Conservation (phyloP, 2,888 invertebrate species). For the Trichacis sp. region DNA sequence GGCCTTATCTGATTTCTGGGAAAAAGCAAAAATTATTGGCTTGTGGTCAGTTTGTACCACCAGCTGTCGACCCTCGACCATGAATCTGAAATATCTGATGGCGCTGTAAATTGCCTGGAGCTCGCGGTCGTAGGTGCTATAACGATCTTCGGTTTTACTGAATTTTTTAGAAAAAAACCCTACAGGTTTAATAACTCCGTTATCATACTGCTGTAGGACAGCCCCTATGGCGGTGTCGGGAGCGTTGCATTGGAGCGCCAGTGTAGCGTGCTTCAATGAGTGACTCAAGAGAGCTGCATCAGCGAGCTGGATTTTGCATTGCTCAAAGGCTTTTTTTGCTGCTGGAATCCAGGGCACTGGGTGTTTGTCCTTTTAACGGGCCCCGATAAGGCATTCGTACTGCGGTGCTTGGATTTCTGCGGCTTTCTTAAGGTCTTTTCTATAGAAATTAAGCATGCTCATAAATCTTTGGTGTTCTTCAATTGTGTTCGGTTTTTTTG, state of each 20-base stretch:
- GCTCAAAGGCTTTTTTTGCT: conserved; percentile 26
- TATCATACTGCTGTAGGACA: conserved; percentile 43
- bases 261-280: conserved; percentile 21
- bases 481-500: conserved; percentile 49
- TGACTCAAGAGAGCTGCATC: conserved; percentile 30
- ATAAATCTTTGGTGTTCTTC: conserved; percentile 56
- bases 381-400: conserved; percentile 39
- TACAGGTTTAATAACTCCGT: conserved; percentile 12
- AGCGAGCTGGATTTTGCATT: conserved; percentile 24
- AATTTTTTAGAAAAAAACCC: conserved; percentile 20
- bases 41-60: conserved; percentile 25
- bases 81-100: conserved; percentile 18
- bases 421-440: conserved; percentile 57
- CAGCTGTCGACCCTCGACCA: conserved; percentile 24
- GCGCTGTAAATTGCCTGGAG: conserved; percentile 13
- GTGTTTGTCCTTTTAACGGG: conserved; percentile 4
- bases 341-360: conserved; percentile 24
- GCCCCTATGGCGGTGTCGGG: conserved; percentile 47
- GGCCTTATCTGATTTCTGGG: conserved; percentile 16
- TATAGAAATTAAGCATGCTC: conserved; percentile 62
- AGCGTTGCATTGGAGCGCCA: conserved; percentile 34
- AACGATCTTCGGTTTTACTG: background rate
- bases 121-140: conserved; percentile 26
- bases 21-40: too few species aligned
- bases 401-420: conserved; percentile 59